phyloP scores from a whole-genome alignment of 1,140 invertebrate species.

The honey bee (Apis mellifera) region DNA sequence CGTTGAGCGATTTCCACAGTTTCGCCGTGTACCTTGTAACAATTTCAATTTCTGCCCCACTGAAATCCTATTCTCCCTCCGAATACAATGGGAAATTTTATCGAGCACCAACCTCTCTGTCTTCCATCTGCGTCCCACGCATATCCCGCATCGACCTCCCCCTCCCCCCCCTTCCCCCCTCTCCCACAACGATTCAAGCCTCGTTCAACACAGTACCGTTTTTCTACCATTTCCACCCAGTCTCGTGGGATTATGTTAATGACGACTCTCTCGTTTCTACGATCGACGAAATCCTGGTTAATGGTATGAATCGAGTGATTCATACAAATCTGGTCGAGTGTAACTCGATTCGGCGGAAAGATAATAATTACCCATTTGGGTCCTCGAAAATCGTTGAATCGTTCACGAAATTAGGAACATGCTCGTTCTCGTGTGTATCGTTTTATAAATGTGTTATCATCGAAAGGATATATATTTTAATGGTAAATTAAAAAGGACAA shows the following conservation, averaged over 20 bases:
- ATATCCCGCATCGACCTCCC: no score
- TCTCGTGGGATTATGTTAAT: constrained; percentile 62
- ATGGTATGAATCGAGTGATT: constrained; percentile 50
- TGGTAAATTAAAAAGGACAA: no score
- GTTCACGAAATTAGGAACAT: not conserved
- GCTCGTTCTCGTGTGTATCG: not conserved
- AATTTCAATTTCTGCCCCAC: constrained; percentile 62
- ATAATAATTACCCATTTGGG: not conserved
- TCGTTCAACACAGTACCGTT: not conserved
- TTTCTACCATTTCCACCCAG: constrained; percentile 48
- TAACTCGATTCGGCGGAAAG: not conserved
- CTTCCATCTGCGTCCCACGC: constrained; percentile 20
- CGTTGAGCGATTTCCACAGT: constrained; percentile 52
- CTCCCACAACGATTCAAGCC: not conserved
- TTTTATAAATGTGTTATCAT: not conserved
- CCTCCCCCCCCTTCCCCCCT: no score
- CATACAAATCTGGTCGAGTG: constrained; percentile 44
- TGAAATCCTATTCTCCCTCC: constrained; percentile 51
- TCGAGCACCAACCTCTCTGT: constrained; percentile 49
- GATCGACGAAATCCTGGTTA: constrained; percentile 53
- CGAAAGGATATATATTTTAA: no score
- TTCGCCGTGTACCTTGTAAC: constrained; percentile 62
- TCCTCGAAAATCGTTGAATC: not conserved
- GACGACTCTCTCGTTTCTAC: constrained; percentile 37
- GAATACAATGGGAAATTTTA: constrained; percentile 64